A percentile compares a stretch with the other conserved stretches of the same genome.
Evolutionary conservation across 2,888 invertebrate species (phyloP).

Genomic region (Cynaeus angustus): DNA sequence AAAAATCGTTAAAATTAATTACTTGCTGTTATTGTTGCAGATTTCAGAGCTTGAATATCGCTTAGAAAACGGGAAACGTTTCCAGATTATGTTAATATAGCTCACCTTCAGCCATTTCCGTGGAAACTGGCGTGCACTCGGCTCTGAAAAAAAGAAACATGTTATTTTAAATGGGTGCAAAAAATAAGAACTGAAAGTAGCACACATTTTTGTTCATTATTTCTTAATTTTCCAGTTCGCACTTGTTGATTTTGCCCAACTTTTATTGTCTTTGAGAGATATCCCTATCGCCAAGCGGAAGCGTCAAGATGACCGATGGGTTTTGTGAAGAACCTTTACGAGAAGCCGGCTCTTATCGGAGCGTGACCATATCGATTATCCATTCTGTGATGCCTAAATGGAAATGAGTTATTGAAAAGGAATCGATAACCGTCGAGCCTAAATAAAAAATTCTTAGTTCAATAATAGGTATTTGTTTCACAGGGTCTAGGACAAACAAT

Average conservation of each 20-base stretch:
- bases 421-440: background rate
- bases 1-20: constrained; percentile 33
- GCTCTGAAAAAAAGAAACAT: constrained; percentile 32
- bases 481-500: background rate
- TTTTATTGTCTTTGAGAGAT: constrained; percentile 9
- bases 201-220: background rate
- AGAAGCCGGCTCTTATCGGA: background rate
- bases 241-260: constrained; percentile 14
- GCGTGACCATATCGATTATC: constrained; percentile 20
- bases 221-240: background rate
- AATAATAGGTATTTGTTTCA: background rate
- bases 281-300: constrained; percentile 2
- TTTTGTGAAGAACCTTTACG: constrained; percentile 9
- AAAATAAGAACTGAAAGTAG: no score
- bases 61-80: background rate
- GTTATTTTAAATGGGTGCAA: constrained; percentile 4
- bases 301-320: constrained; percentile 9
- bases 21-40: constrained; percentile 5
- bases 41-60: background rate
- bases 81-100: constrained; percentile 13
- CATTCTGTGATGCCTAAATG: background rate
- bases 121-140: constrained; percentile 22
- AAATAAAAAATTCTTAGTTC: background rate
- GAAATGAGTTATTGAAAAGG: constrained; percentile 10
- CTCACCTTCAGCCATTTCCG: constrained; percentile 36